A percentile compares a stretch with the other conserved stretches of the same genome.
Conservation (phyloP, 64 coral and sea anemone genomes). For the Stylophora pistillata region DNA sequence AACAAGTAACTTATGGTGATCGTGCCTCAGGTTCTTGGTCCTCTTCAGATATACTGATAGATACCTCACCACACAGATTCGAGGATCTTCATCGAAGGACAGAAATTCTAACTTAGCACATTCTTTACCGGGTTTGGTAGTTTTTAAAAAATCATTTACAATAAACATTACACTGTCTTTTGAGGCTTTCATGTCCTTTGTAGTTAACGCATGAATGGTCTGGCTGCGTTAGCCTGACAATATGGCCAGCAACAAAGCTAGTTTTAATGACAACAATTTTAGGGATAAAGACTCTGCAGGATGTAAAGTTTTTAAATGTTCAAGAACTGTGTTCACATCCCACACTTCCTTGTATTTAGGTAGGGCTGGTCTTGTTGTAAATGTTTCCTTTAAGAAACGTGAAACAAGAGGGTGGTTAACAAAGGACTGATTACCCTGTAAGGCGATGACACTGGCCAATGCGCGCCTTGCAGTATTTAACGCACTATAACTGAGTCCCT, state of each 20-base stretch:
- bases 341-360: constrained; percentile 1
- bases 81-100: constrained; percentile 32
- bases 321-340: constrained; percentile 21
- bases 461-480: constrained; percentile 58
- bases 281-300: constrained; percentile 53
- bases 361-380: constrained; percentile 29
- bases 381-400: constrained; percentile 18
- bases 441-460: constrained; percentile 57
- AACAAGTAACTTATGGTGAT: constrained; percentile 49
- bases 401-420: constrained; percentile 38
- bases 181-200: constrained; percentile 21
- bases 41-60: constrained; percentile 46
- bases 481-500: constrained; percentile 34
- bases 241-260: constrained; percentile 56
- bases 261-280: constrained; percentile 50
- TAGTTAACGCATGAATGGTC: constrained; percentile 46
- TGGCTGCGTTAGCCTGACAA: constrained; percentile 60
- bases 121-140: constrained; percentile 16
- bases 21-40: constrained; percentile 31
- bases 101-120: constrained; percentile 54
- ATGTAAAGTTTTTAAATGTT: constrained; percentile 66
- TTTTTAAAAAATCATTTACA: constrained; percentile 48
- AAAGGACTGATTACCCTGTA: constrained; percentile 47
- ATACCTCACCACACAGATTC: constrained; percentile 39
- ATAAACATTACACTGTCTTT: not conserved